Percentiles rank a stretch among this genome's conserved stretches.
Conservation (phyloP, 2,797 vertebrate species). For the Enteromius thamalakanensis region DNA sequence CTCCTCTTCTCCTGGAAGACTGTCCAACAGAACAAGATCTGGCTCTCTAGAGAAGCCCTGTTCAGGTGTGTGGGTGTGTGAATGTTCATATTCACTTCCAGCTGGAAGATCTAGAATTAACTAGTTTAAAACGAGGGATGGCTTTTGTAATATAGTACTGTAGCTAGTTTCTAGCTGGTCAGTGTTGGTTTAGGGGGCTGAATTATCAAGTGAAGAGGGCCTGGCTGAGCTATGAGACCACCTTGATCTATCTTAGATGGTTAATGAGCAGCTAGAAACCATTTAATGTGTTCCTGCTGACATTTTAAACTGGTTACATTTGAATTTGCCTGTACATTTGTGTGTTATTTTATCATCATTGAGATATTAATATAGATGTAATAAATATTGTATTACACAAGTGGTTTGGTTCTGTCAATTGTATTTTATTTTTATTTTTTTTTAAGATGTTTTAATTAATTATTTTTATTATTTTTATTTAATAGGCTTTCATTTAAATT, state of each 20-base stretch:
- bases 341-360: not conserved
- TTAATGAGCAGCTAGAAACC: not conserved
- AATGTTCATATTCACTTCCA: not conserved
- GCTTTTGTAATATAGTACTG: not conserved
- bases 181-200: not conserved
- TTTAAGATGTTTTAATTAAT: too few species aligned
- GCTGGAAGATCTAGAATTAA: not conserved
- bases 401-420: too few species aligned
- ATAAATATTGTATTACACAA: too few species aligned
- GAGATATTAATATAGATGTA: too few species aligned
- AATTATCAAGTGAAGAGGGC: not conserved
- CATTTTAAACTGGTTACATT: not conserved
- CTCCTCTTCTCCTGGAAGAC: conserved; percentile 95
- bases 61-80: conserved; percentile 82
- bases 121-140: not conserved
- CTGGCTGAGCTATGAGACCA: not conserved
- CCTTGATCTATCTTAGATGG: not conserved
- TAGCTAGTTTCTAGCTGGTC: not conserved
- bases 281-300: not conserved
- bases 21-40: conserved; percentile 91
- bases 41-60: conserved; percentile 93
- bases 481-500: too few species aligned
- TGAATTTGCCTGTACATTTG: not conserved
- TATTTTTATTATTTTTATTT: too few species aligned
- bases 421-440: too few species aligned